Percentiles rank a stretch among this genome's conserved stretches.
These are phyloP conservation scores for Tinea trinotella DNA, from an alignment of 2,888 invertebrate genomes.

Conservation along the genomic window DNA sequence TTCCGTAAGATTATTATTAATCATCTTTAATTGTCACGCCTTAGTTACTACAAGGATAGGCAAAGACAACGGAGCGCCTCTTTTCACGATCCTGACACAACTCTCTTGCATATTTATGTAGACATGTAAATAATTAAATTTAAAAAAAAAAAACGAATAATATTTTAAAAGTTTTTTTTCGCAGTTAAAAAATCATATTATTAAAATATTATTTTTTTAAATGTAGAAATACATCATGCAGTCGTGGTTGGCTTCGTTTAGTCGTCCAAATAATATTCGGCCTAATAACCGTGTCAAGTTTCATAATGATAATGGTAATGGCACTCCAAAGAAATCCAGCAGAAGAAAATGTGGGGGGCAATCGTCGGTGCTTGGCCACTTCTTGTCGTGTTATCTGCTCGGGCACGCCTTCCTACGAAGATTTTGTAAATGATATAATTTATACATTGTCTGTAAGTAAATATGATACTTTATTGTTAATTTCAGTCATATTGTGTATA, in stretches of 20 bases:
- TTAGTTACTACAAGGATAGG: too few relatives aligned
- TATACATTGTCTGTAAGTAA: slow-evolving; percentile 36
- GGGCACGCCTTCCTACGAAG: slow-evolving; percentile 32
- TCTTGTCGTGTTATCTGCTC: slow-evolving; percentile 44
- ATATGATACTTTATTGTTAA: too few relatives aligned
- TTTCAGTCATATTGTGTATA: too few relatives aligned
- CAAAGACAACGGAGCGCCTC: too few relatives aligned
- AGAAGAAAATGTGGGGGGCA: not conserved
- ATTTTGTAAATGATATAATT: slow-evolving; percentile 37
- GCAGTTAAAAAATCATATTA: not conserved
- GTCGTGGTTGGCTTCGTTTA: slow-evolving; percentile 46
- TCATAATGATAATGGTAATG: slow-evolving; percentile 47
- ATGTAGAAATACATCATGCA: slow-evolving; percentile 50
- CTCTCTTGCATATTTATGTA: too few relatives aligned
- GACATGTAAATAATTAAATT: too few relatives aligned
- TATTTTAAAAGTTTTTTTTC: not conserved
- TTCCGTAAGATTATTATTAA: too few relatives aligned
- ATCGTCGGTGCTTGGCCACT: slow-evolving; percentile 29
- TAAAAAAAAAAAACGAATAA: too few relatives aligned
- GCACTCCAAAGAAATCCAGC: slow-evolving; percentile 29
- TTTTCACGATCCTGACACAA: too few relatives aligned
- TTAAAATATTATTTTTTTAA: not conserved
- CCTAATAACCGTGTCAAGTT: slow-evolving; percentile 45
- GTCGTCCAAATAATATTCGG: slow-evolving; percentile 48
- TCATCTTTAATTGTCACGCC: too few relatives aligned